phyloP scores from a whole-genome alignment of 1,140 invertebrate genomes.

The Neoseiulus cucumeris region DNA sequence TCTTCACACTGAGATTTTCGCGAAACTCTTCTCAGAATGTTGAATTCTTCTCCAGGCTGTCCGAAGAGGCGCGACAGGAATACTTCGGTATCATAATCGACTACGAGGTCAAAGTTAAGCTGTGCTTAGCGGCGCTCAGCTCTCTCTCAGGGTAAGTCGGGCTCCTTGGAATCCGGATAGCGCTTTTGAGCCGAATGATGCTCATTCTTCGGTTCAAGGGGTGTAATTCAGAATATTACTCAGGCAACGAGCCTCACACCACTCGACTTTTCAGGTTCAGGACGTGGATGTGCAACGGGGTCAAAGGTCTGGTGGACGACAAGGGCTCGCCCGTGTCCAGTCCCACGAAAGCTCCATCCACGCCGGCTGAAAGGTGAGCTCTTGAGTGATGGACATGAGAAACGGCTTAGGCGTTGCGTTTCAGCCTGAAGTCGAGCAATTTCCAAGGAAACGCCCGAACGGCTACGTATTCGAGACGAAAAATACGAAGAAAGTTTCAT shows the following conservation, averaged over 20 bases:
- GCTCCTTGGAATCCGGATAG: too few relatives aligned
- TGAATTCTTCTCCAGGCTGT: too few relatives aligned
- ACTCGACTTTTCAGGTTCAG: background rate
- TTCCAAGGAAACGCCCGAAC: too few relatives aligned
- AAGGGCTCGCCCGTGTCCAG: background rate
- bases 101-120: conserved; percentile 9
- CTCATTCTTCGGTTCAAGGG: too few relatives aligned
- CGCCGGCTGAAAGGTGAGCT: background rate
- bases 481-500: too few relatives aligned
- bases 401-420: too few relatives aligned
- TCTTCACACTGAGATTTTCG: too few relatives aligned
- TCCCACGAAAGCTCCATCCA: background rate
- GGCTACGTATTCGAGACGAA: too few relatives aligned
- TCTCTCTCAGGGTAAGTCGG: conserved; percentile 8
- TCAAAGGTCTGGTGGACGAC: background rate
- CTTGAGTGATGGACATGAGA: background rate
- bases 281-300: conserved; percentile 2
- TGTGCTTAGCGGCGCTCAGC: conserved; percentile 2
- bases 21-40: too few relatives aligned
- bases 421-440: too few relatives aligned
- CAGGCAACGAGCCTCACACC: background rate
- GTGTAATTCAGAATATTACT: too few relatives aligned
- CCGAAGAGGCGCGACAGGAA: background rate
- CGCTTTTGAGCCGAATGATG: too few relatives aligned
- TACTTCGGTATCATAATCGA: conserved; percentile 6